Conservation (phyloP, 2,888 invertebrate genomes). For the Epirrhoe tristata region DNA sequence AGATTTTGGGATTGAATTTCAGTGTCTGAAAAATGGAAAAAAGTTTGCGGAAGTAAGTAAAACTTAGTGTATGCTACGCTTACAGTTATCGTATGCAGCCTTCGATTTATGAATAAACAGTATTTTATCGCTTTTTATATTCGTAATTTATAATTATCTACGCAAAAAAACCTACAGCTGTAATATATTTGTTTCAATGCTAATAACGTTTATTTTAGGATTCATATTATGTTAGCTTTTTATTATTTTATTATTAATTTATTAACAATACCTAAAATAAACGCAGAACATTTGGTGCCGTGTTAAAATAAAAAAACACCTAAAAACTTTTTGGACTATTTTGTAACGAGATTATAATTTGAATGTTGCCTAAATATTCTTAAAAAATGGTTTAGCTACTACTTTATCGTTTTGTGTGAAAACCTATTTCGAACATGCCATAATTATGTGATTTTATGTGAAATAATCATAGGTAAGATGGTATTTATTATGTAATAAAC, state of each 20-base stretch:
- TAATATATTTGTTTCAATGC: slow-evolving; percentile 19
- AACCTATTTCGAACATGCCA: neutral
- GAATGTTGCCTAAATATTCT: neutral
- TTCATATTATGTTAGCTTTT: slow-evolving; percentile 2
- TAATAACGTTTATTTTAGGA: neutral
- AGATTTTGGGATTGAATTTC: slow-evolving; percentile 81
- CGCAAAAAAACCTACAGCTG: slow-evolving; percentile 15
- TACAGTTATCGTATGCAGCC: slow-evolving; percentile 52
- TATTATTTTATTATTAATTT: neutral
- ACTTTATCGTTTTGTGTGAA: neutral
- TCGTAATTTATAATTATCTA: slow-evolving; percentile 16
- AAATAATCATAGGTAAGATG: slow-evolving; percentile 7
- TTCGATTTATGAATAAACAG: slow-evolving; percentile 36
- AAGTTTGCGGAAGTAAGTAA: slow-evolving; percentile 84
- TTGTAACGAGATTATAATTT: neutral
- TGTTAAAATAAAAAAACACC: slow-evolving; percentile 2
- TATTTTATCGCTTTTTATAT: slow-evolving; percentile 34
- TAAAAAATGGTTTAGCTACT: neutral
- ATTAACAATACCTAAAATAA: slow-evolving; percentile 5
- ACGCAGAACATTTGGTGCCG: neutral
- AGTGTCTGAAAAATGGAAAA: slow-evolving; percentile 84
- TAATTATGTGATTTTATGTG: neutral
- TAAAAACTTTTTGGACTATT: neutral
- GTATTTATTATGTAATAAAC: slow-evolving; percentile 9
- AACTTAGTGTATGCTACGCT: slow-evolving; percentile 71